Conservation (phyloP, 1,140 invertebrate species). For the Nasonia vitripennis region DNA sequence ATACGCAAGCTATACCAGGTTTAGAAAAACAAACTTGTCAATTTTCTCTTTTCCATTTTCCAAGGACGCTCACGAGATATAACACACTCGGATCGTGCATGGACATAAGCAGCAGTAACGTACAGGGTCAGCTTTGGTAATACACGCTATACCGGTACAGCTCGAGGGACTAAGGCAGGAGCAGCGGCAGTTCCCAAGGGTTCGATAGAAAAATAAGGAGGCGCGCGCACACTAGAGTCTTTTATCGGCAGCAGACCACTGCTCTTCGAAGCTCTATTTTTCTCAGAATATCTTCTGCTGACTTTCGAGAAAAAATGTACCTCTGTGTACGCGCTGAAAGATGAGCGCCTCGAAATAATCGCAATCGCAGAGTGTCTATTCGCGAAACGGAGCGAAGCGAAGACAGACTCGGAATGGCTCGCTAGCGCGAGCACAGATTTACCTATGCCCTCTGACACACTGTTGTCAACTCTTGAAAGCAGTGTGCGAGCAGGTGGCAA, state of each 20-base stretch:
- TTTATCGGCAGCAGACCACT: constrained; percentile 54
- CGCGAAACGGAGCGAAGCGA: too few relatives aligned
- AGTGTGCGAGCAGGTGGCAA: too few relatives aligned
- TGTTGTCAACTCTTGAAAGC: too few relatives aligned
- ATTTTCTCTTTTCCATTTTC: not conserved
- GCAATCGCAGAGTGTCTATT: too few relatives aligned
- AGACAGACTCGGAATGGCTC: too few relatives aligned
- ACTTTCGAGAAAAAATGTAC: constrained; percentile 10
- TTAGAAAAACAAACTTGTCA: too few relatives aligned
- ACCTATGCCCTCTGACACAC: too few relatives aligned
- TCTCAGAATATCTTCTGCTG: constrained; percentile 3
- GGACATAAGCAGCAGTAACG: not conserved
- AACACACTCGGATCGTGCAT: not conserved
- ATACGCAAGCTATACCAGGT: too few relatives aligned
- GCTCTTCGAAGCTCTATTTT: not conserved
- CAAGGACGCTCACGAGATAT: not conserved
- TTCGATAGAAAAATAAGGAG: constrained; percentile 43
- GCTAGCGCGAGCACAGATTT: too few relatives aligned
- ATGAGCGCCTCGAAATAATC: too few relatives aligned
- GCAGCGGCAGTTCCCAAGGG: constrained; percentile 5
- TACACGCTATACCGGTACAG: not conserved
- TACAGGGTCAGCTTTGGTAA: constrained; percentile 7
- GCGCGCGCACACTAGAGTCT: constrained; percentile 42
- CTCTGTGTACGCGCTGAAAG: not conserved
- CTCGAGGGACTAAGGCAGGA: not conserved